Evolutionary conservation across 1,140 invertebrate genomes (phyloP).

Genomic region (Ceratina australensis): DNA sequence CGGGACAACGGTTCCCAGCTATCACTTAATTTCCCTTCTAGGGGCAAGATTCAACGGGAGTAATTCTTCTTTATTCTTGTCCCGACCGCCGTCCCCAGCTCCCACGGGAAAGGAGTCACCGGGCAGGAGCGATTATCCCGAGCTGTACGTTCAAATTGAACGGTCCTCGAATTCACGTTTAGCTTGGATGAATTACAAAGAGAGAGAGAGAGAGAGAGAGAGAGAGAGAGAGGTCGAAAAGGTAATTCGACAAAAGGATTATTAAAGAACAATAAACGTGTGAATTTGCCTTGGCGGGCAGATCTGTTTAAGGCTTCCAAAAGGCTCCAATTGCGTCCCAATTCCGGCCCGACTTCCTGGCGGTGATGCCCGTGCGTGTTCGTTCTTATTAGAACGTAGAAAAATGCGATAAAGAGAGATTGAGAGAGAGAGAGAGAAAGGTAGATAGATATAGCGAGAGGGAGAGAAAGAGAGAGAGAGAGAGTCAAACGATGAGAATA

Average conservation of each 20-base stretch:
- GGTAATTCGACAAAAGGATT: not conserved
- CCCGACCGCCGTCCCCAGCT: too few relatives aligned
- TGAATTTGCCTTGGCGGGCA: constrained; percentile 38
- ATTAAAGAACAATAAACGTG: constrained; percentile 45
- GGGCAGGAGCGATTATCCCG: too few relatives aligned
- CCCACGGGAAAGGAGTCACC: too few relatives aligned
- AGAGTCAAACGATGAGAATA: too few relatives aligned
- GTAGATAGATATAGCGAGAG: too few relatives aligned
- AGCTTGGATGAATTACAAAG: too few relatives aligned
- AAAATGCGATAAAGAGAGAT: constrained; percentile 32
- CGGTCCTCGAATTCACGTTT: too few relatives aligned
- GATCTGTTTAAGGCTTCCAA: constrained; percentile 59
- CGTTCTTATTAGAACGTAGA: constrained; percentile 48
- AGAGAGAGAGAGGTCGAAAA: not conserved
- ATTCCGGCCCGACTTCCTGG: constrained; percentile 45
- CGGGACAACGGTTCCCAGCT: too few relatives aligned
- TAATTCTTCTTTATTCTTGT: too few relatives aligned
- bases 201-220: not conserved
- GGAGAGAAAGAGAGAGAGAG: constrained; percentile 44
- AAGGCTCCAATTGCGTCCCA: constrained; percentile 63
- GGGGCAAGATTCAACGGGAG: too few relatives aligned
- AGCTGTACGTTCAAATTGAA: too few relatives aligned
- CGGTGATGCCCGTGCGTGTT: constrained; percentile 46
- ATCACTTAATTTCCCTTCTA: too few relatives aligned
- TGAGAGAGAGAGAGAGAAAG: constrained; percentile 37